phyloP scores from a whole-genome alignment of 2,888 invertebrate species.

The Trichacis sp. region DNA sequence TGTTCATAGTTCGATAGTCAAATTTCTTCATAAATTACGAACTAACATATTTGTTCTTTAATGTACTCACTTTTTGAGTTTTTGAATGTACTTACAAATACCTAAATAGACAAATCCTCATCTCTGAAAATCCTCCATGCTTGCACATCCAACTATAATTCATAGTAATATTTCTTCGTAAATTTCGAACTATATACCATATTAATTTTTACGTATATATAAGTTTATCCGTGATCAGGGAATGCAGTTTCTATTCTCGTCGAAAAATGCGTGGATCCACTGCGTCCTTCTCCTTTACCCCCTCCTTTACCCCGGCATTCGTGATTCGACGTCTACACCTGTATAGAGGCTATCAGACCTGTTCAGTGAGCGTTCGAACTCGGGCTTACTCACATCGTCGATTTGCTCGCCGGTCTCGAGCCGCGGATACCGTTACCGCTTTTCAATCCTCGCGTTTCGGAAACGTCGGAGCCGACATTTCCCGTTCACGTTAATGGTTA shows the following conservation, averaged over 20 bases:
- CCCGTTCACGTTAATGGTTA: background rate
- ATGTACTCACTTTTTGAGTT: no score
- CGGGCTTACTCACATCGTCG: conserved; percentile 22
- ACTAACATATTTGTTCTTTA: no score
- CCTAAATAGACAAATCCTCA: no score
- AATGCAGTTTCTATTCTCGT: conserved; percentile 14
- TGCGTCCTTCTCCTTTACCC: conserved; percentile 17
- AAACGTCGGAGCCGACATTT: background rate
- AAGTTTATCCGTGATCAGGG: no score
- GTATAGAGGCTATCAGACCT: conserved; percentile 47
- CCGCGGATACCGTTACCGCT: conserved; percentile 17
- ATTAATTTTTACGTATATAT: no score
- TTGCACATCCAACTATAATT: no score
- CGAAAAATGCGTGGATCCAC: conserved; percentile 29
- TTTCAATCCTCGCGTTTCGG: background rate
- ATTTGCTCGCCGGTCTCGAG: conserved; percentile 8
- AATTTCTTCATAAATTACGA: no score
- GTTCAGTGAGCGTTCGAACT: conserved; percentile 53
- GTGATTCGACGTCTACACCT: conserved; percentile 38
- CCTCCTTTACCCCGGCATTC: conserved; percentile 24
- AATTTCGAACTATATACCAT: no score
- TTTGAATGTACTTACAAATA: no score
- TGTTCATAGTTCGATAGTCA: no score
- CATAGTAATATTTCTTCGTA: no score
- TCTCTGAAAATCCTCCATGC: no score